Percentiles rank a stretch among this genome's conserved stretches.
Conservation (phyloP, 1,140 invertebrate species). For the Halyomorpha halys region DNA sequence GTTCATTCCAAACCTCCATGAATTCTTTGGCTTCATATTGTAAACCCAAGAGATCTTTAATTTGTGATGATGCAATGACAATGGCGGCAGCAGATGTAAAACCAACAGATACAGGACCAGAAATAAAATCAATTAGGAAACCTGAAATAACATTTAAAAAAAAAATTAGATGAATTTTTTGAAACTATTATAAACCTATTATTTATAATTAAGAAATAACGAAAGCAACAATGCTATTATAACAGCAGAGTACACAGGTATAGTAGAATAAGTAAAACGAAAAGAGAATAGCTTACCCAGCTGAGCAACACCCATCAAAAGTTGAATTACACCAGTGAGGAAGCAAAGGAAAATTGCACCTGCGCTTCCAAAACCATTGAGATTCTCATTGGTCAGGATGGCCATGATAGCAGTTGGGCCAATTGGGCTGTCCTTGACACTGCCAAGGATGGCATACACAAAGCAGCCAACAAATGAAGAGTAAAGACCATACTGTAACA, state of each 20-base stretch:
- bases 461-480: slow-evolving; percentile 79
- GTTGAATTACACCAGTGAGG: slow-evolving; percentile 63
- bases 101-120: slow-evolving; percentile 78
- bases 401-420: slow-evolving; percentile 58
- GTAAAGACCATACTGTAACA: slow-evolving; percentile 66
- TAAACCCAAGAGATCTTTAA: slow-evolving; percentile 68
- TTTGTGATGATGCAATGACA: slow-evolving; percentile 74
- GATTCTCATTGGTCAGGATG: slow-evolving; percentile 53
- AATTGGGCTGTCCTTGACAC: slow-evolving; percentile 61
- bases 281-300: slow-evolving; percentile 54
- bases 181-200: too few species aligned
- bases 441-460: slow-evolving; percentile 64
- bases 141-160: slow-evolving; percentile 57
- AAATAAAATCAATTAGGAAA: slow-evolving; percentile 84
- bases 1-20: slow-evolving; percentile 46
- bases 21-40: slow-evolving; percentile 53
- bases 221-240: too few species aligned
- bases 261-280: too few species aligned
- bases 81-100: slow-evolving; percentile 85
- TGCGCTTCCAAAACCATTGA: slow-evolving; percentile 48
- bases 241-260: too few species aligned
- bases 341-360: slow-evolving; percentile 74
- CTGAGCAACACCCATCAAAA: slow-evolving; percentile 73
- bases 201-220: too few species aligned
- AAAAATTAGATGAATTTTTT: too few species aligned